Base-by-base conservation (phyloP, 2,888 invertebrate species). In the Acholoe squamosa region DNA sequence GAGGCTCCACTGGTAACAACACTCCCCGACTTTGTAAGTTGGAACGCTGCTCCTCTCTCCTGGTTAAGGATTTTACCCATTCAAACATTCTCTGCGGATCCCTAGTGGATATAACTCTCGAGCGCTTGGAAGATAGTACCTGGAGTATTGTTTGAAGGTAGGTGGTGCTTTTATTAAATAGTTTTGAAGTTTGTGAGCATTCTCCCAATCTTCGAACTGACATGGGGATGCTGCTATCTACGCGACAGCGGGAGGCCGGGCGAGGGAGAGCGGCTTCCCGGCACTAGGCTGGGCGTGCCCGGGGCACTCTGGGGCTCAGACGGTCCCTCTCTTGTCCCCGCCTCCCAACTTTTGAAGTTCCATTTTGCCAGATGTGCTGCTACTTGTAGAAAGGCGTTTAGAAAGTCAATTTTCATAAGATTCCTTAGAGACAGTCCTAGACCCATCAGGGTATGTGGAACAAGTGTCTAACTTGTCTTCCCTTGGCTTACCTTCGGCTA, bases 111-210 rank as follows among this genome's bases (percentile, higher is more conserved):
- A 34, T 80, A 33, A 80, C 33, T n/a, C 80, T 0, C 12, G 1
- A 80, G 19, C 33, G 0, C 5, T 80, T 80, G 43, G 80, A 33
- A 43, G 43, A 43, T 43, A 43, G 5, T 80, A 80, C 43, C 61
- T 14, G 61, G 61, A 61, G 14, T 61, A 76, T 25, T 76, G 76
- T n/a, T 76, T 31, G 25, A 25, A 76, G 76, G 76, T 76, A 76
- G 76, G 76, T 25, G 25, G 3, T 43, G 43, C n/a, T n/a, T 43
- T 43, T 43, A 10, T 43, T 43, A 43, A n/a, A n/a, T 43, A 43
- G 43, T 43, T 43, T 43, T 43, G 43, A 43, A 43, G 43, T 43
- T n/a, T 43, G 43, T 43, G 5, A 43, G 43, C 10, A 10, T 10
- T 43, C 10, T 43, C 43, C 43, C 10, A 43, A 10, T 43, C 43